Percentiles rank a stretch among this genome's conserved stretches.
These are phyloP conservation scores for Rhopalosiphum padi DNA, from an alignment of 1,140 invertebrate genomes.

Conservation along the genomic window DNA sequence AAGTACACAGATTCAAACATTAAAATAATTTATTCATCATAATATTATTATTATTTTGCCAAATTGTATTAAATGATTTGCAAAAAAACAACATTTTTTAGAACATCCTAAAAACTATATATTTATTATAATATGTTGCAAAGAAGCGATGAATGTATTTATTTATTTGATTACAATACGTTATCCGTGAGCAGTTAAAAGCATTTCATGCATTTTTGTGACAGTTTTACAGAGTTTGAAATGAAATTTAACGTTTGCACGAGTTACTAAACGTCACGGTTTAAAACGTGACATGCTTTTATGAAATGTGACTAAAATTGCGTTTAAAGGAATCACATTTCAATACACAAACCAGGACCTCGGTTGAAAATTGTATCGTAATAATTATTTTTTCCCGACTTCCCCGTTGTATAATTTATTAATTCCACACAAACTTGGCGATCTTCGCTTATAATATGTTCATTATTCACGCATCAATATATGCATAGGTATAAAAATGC, in stretches of 20 bases:
- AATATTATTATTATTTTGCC: not conserved
- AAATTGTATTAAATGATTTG: not conserved
- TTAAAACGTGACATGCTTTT: conserved; percentile 1
- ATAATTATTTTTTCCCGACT: not conserved
- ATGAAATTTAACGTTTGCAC: not conserved
- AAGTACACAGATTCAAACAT: not conserved
- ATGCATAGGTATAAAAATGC: not conserved
- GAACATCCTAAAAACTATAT: not conserved
- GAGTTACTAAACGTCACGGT: not conserved
- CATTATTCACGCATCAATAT: not conserved
- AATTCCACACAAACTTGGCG: not conserved
- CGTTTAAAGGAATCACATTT: not conserved
- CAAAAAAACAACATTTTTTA: not conserved
- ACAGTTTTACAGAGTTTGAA: conserved; percentile 5
- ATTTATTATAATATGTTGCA: not conserved
- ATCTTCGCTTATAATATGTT: not conserved
- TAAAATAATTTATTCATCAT: not conserved
- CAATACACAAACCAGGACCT: not conserved
- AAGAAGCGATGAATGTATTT: not conserved
- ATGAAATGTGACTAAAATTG: not conserved
- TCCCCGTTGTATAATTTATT: not conserved
- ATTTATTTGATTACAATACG: conserved; percentile 21
- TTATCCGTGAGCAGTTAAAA: not conserved
- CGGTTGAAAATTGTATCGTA: not conserved
- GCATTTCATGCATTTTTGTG: not conserved